These are phyloP conservation scores for Drosophila biarmipes DNA, from an alignment of 1,140 invertebrate species.

Conservation along the genomic window DNA sequence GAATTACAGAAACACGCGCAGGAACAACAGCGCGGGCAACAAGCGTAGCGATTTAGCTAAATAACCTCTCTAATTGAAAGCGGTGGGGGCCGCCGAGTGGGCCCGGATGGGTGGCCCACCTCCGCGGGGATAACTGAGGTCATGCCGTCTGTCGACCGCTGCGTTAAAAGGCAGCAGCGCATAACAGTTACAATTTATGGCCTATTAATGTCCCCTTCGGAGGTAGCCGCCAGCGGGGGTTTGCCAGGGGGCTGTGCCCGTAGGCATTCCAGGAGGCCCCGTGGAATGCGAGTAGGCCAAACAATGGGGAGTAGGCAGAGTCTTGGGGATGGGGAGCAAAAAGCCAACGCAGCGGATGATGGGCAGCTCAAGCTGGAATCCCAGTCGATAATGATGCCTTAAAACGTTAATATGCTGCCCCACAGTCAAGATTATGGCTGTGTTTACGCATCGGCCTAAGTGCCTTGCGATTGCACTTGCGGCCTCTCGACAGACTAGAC, in stretches of 20 bases:
- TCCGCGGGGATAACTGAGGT: conserved; percentile 31
- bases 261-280: neutral
- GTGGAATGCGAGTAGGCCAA: conserved; percentile 37
- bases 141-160: conserved; percentile 71
- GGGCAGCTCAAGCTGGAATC: conserved; percentile 22
- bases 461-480: conserved; percentile 69
- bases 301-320: neutral
- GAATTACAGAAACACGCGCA: conserved; percentile 47
- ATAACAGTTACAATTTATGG: conserved; percentile 83
- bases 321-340: neutral
- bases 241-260: neutral
- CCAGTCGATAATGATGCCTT: conserved; percentile 48
- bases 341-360: conserved; percentile 26
- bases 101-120: neutral
- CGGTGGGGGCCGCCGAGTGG: conserved; percentile 39
- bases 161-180: conserved; percentile 77
- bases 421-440: conserved; percentile 64
- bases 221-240: conserved; percentile 59
- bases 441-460: conserved; percentile 69
- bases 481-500: conserved; percentile 40
- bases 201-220: conserved; percentile 73
- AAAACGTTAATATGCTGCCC: conserved; percentile 58
- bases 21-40: conserved; percentile 39
- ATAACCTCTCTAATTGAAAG: conserved; percentile 81
- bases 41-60: conserved; percentile 80